Evolutionary conservation across 2,797 vertebrate genomes (phyloP).

Genomic region (Chrosomus eos): DNA sequence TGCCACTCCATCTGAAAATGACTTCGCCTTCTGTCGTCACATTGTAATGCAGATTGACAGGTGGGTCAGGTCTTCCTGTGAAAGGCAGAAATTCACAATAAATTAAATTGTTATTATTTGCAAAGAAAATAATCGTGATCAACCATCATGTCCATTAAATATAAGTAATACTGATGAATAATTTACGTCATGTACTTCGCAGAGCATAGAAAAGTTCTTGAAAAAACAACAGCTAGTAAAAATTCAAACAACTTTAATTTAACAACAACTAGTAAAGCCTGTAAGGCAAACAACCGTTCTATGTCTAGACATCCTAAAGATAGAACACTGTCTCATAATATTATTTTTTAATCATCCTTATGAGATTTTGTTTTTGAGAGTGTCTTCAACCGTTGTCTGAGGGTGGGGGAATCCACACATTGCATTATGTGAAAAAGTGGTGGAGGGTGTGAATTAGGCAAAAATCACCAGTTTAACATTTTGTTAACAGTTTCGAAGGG

Average conservation of each 20-base stretch:
- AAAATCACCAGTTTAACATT: neutral
- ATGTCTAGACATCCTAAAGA: neutral
- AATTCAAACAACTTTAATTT: no score
- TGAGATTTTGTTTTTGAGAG: neutral
- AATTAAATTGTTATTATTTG: neutral
- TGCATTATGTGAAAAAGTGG: neutral
- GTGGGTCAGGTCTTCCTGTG: conserved; percentile 85
- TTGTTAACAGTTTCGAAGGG: neutral
- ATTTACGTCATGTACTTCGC: neutral
- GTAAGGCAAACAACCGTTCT: neutral
- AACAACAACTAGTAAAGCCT: neutral
- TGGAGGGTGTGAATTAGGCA: neutral
- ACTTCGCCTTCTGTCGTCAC: conserved; percentile 81
- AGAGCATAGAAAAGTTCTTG: neutral
- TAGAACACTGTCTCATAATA: neutral
- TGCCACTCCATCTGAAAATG: conserved; percentile 80
- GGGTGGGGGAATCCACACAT: neutral
- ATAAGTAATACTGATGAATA: neutral
- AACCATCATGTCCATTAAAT: no score
- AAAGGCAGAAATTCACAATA: neutral
- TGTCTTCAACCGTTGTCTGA: neutral
- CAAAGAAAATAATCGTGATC: neutral
- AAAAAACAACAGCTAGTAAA: neutral
- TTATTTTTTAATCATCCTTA: neutral
- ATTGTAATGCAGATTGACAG: conserved; percentile 78